These are phyloP conservation scores for Drosophila watanabei DNA, from an alignment of 1,140 invertebrate species.

Conservation along the genomic window DNA sequence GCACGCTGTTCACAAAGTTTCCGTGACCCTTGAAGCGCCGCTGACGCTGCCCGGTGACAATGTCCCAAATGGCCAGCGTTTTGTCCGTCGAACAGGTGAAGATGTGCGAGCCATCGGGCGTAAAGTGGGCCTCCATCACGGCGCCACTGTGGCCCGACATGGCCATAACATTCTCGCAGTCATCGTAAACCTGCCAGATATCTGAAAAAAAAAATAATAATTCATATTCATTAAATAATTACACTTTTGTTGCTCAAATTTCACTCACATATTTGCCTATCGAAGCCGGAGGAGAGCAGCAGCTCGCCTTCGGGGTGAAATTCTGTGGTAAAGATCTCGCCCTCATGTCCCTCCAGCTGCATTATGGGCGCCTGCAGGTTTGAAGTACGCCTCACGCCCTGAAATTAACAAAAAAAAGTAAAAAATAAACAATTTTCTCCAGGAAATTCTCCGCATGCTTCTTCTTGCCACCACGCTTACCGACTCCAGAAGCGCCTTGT, in stretches of 20 bases:
- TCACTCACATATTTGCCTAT: slow-evolving; percentile 97
- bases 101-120: slow-evolving; percentile 96
- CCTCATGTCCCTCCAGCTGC: slow-evolving; percentile 98
- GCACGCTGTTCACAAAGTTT: slow-evolving; percentile 95
- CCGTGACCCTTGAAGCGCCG: slow-evolving; percentile 97
- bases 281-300: slow-evolving; percentile 97
- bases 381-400: slow-evolving; percentile 92
- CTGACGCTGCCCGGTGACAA: slow-evolving; percentile 93
- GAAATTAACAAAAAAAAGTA: slow-evolving; percentile 1
- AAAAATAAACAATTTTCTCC: neutral
- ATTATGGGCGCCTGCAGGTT: slow-evolving; percentile 97
- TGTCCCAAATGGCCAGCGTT: slow-evolving; percentile 98
- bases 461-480: slow-evolving; percentile 59
- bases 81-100: slow-evolving; percentile 98
- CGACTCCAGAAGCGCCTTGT: slow-evolving; percentile 82
- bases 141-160: slow-evolving; percentile 98
- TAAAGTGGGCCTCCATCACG: slow-evolving; percentile 98
- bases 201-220: slow-evolving; percentile 87
- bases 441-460: slow-evolving; percentile 11
- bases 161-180: slow-evolving; percentile 98
- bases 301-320: slow-evolving; percentile 99
- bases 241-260: neutral
- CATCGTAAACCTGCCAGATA: slow-evolving; percentile 98
- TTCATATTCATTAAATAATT: neutral
- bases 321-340: slow-evolving; percentile 96